Base-by-base conservation (phyloP, 2,888 invertebrate genomes). In the Kuschelorhynchus macadamiae region DNA sequence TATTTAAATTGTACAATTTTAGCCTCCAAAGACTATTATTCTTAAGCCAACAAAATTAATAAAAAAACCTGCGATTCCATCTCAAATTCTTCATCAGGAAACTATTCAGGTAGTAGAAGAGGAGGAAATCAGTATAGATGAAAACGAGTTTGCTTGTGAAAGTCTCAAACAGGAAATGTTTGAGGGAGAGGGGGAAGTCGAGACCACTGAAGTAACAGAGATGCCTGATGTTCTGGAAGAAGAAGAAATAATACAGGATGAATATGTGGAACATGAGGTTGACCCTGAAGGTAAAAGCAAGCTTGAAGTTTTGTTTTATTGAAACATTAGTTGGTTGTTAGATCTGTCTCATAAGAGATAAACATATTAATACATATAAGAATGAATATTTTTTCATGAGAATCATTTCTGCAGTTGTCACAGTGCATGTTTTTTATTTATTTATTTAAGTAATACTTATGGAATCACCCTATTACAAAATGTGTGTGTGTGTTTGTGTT, bases 1-100 rank as follows among this genome's bases (percentile, higher is more conserved):
- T 46, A 30, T 4, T 49, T 30, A 3, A 32, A 32, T 49, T 36
- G 12, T n/a, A 11, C 9, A 16, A 7, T 71, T 73, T 33, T 56
- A 78, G 78, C 53, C 75, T 7, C 73, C 77, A 1, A 80, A 80
- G 72, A 76, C 78, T 4, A 78, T 76, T 53, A 61, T 79, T 11
- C 42, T 79, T 59, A 80, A 79, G 70, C 75, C 78, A 5, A 68
- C 75, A 4, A 78, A 78, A 68, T 68, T 76, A 3, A 49, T 76
- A 7, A 77, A 76, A 59, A 74, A 70, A 39, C 57, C 70, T n/a
- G 50, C 44, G 1, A 16, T 67, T 7, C 8, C 33, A 14, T 5
- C 44, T 8, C 50, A 21, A 8, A 30, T 61, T 3, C 12, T 42
- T 11, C 49, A 49, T 17, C 61, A 47, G 3, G 39, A 60, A 16